Evolutionary conservation across 2,888 invertebrate species (phyloP), one percentile per base, ranked within the genome.

Genomic region (Mactromeris polynyma): DNA sequence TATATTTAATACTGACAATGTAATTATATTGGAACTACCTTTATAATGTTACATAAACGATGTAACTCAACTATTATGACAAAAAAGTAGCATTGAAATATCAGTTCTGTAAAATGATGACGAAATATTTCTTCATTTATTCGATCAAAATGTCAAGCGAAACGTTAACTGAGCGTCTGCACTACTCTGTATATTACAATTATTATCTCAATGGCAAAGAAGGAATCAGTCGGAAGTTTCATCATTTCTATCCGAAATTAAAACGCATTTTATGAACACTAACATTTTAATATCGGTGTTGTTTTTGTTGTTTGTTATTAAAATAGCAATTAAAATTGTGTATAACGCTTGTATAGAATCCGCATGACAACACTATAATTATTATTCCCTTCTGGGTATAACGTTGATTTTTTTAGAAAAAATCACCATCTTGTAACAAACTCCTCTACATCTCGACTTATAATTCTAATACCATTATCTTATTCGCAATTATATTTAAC

Each of bases 401-500:
- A 64, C 9, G 3, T 64, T 64, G 26, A 51, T 51, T 51, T 51
- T 51, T 51, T 9, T 9, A 1, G 2, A 2, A 64, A 64, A 26
- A 26, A 64, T 58, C 26, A n/a, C 2, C 58, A 64, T 64, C 58
- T 64, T 64, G 26, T 64, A 26, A 64, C 26, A 64, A 64, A 64
- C n/a, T 9, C 21, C 58, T 64, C 26, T 64, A n/a, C 58, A n/a
- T 9, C 21, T n/a, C n/a, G 26, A 11, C 58, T 64, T 64, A 64
- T 9, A 1, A 26, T 26, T 64, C 26, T 73, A 73, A 73, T 73
- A 36, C 73, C 9, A 73, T 73, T 73, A 73, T 73, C 73, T 26
- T 73, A 33, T 73, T 36, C 36, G 33, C 36, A 73, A 73, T 73
- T 73, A 73, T 73, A 36, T 73, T 73, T 36, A 26, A 73, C 73